Evolutionary conservation across 2,113 vertebrate species (phyloP).

Genomic region (Anseranas semipalmata): DNA sequence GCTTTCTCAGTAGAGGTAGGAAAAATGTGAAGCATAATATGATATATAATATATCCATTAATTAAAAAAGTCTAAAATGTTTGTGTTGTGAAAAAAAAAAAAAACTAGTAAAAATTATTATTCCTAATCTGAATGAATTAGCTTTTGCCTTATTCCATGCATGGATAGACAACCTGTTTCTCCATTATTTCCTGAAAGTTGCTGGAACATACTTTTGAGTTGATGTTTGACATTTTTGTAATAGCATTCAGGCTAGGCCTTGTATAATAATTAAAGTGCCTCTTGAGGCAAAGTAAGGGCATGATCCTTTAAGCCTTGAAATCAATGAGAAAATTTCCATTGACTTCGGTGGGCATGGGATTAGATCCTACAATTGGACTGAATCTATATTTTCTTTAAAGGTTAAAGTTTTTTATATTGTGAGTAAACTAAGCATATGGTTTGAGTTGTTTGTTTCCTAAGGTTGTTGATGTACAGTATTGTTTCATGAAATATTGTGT

Average conservation of each 20-base stretch:
- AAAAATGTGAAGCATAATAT: constrained; percentile 75
- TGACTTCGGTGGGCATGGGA: constrained; percentile 53
- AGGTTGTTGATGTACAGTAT: constrained; percentile 69
- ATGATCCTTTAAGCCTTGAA: constrained; percentile 58
- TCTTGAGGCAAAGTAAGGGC: constrained; percentile 57
- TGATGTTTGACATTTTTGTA: constrained; percentile 75
- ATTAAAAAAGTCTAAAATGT: constrained; percentile 81
- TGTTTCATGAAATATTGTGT: constrained; percentile 71
- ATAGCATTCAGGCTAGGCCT: constrained; percentile 67
- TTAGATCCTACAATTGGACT: constrained; percentile 54
- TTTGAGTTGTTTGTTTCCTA: constrained; percentile 72
- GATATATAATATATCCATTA: constrained; percentile 78
- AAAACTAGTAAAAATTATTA: constrained; percentile 79
- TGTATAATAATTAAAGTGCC: constrained; percentile 65
- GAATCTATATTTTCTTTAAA: constrained; percentile 75
- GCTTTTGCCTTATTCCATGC: constrained; percentile 91
- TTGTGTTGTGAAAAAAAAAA: constrained; percentile 83
- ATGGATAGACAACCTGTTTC: constrained; percentile 90
- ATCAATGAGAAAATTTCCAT: constrained; percentile 38
- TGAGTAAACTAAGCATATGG: constrained; percentile 73
- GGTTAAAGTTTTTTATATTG: constrained; percentile 75
- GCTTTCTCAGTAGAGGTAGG: constrained; percentile 84
- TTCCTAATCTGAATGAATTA: constrained; percentile 83
- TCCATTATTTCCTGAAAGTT: constrained; percentile 78
- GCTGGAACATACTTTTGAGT: constrained; percentile 71